Evolutionary conservation across 1,140 invertebrate genomes (phyloP).

Genomic region (Pseudomyrmex gracilis): DNA sequence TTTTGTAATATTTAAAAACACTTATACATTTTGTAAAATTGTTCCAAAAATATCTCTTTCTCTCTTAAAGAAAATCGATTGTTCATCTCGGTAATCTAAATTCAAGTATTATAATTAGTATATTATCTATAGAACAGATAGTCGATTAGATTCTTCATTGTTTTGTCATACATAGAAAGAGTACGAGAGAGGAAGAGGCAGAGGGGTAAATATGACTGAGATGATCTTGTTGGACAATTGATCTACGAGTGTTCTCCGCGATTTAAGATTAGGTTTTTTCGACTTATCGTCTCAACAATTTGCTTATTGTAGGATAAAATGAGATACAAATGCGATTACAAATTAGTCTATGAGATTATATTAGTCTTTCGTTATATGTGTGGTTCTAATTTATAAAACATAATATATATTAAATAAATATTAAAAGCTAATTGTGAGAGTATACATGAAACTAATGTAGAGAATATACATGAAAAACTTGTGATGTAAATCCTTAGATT

Average conservation of each 20-base stretch:
- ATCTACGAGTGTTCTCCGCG: not conserved
- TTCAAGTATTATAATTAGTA: conserved; percentile 29
- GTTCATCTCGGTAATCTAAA: no score
- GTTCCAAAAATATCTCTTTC: conserved; percentile 21
- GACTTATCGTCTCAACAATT: conserved; percentile 1
- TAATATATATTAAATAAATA: no score
- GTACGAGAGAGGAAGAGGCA: no score
- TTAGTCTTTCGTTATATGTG: no score
- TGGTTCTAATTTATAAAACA: no score
- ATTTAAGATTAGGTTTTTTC: not conserved
- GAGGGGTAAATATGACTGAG: conserved; percentile 37
- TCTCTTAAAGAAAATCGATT: no score
- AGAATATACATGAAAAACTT: no score
- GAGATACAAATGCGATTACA: no score
- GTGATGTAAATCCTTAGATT: no score
- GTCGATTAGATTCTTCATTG: conserved; percentile 26
- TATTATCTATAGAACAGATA: conserved; percentile 21
- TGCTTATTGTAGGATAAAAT: conserved; percentile 15
- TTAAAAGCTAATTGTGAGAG: no score
- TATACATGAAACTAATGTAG: no score
- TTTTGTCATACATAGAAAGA: not conserved
- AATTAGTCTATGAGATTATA: not conserved
- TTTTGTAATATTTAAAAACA: conserved; percentile 50
- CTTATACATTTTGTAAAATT: conserved; percentile 39
- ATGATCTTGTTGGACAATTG: conserved; percentile 19